These are phyloP conservation scores for Antigone vipio DNA, from an alignment of 2,113 vertebrate genomes.

Conservation along the genomic window DNA sequence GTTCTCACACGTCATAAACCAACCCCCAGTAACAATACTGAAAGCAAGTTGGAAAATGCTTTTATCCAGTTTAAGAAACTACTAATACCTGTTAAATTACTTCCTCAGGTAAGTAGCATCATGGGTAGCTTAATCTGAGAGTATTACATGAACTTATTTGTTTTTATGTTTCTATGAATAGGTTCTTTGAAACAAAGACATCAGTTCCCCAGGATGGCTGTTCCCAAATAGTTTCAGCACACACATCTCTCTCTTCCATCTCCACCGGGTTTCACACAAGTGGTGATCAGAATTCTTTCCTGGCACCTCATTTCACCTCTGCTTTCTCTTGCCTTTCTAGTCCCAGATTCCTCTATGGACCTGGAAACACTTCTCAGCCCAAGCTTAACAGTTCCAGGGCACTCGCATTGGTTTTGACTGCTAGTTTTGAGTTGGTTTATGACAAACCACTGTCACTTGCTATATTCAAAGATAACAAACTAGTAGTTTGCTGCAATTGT, in stretches of 20 bases:
- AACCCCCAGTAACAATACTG: neutral
- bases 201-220: neutral
- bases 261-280: neutral
- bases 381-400: neutral
- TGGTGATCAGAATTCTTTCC: neutral
- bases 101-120: neutral
- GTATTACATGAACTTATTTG: neutral
- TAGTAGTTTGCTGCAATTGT: rapidly evolving
- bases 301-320: neutral
- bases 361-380: neutral
- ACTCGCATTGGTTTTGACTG: neutral
- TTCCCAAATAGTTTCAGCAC: neutral
- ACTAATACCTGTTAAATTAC: neutral
- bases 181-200: neutral
- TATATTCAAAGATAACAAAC: neutral
- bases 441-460: neutral
- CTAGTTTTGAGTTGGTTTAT: neutral
- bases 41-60: neutral
- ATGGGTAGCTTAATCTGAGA: neutral
- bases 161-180: neutral
- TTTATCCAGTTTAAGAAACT: neutral
- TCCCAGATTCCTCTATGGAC: neutral
- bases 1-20: neutral
- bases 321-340: neutral
- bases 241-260: neutral